Percentiles rank a stretch among this genome's conserved stretches.
phyloP scores from a whole-genome alignment of 1,140 invertebrate species.

The Mylabris phalerata region DNA sequence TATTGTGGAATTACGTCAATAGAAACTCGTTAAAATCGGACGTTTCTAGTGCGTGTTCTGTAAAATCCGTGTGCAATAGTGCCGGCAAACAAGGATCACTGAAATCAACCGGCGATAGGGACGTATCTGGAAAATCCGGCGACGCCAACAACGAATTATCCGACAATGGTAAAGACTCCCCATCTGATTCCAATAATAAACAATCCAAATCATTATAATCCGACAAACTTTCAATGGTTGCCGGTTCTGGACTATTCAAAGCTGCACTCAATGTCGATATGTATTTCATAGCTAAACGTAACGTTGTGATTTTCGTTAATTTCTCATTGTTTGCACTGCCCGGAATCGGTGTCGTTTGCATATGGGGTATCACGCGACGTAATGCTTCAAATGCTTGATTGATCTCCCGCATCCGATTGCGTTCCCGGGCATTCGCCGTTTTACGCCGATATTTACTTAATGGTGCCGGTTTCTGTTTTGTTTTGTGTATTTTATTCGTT shows the following conservation, averaged over 20 bases:
- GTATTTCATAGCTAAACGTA: conserved; percentile 79
- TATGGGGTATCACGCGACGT: conserved; percentile 62
- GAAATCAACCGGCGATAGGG: conserved; percentile 36
- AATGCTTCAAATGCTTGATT: conserved; percentile 81
- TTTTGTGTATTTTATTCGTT: conserved; percentile 20
- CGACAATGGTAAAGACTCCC: conserved; percentile 46
- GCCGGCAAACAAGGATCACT: conserved; percentile 33
- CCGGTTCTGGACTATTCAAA: conserved; percentile 28
- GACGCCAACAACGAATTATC: conserved; percentile 39
- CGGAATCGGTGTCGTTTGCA: conserved; percentile 40
- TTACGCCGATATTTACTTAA: conserved; percentile 83
- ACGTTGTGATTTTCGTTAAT: conserved; percentile 80
- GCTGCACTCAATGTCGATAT: conserved; percentile 59
- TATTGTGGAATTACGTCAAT: conserved; percentile 28
- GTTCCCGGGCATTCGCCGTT: conserved; percentile 81
- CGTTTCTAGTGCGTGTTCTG: conserved; percentile 28
- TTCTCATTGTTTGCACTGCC: conserved; percentile 55
- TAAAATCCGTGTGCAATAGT: conserved; percentile 37
- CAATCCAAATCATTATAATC: conserved; percentile 41
- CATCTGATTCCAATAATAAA: conserved; percentile 49
- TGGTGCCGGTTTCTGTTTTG: conserved; percentile 68
- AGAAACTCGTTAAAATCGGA: conserved; percentile 38
- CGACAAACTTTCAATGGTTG: conserved; percentile 10
- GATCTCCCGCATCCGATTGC: conserved; percentile 81
- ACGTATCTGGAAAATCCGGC: conserved; percentile 38